Conservation (phyloP, 2,888 invertebrate genomes). For the Drosophila stalkeri region DNA sequence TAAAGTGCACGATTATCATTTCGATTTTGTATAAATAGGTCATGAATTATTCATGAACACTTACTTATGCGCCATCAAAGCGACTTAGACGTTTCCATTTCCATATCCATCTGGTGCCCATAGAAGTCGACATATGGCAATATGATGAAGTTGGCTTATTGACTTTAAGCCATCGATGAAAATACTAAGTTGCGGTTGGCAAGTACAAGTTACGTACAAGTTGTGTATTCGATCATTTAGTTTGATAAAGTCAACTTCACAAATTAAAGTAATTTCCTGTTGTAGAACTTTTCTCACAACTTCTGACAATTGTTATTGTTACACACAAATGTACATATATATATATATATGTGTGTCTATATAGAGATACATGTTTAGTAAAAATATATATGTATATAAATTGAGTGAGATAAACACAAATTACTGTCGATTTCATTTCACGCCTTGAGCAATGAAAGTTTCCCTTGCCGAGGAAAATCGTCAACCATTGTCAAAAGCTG, state of each 20-base stretch:
- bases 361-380: conserved; percentile 5
- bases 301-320: conserved; percentile 74
- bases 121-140: conserved; percentile 51
- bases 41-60: conserved; percentile 75
- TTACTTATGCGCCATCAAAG: conserved; percentile 80
- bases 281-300: conserved; percentile 59
- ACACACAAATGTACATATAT: background rate
- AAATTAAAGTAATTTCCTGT: conserved; percentile 75
- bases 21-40: conserved; percentile 77
- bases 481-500: conserved; percentile 52
- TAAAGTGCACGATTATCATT: conserved; percentile 79
- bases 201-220: conserved; percentile 47
- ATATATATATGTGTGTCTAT: background rate
- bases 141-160: conserved; percentile 71
- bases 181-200: conserved; percentile 60
- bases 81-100: conserved; percentile 64
- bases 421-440: conserved; percentile 80
- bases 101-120: conserved; percentile 33
- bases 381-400: conserved; percentile 8
- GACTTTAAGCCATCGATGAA: conserved; percentile 54
- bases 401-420: conserved; percentile 69
- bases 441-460: conserved; percentile 77
- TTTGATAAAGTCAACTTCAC: conserved; percentile 71
- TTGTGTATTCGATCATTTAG: conserved; percentile 54
- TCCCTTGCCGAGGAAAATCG: conserved; percentile 59